These are phyloP conservation scores for Rallus limicola DNA, from an alignment of 2,113 vertebrate genomes.

Conservation along the genomic window DNA sequence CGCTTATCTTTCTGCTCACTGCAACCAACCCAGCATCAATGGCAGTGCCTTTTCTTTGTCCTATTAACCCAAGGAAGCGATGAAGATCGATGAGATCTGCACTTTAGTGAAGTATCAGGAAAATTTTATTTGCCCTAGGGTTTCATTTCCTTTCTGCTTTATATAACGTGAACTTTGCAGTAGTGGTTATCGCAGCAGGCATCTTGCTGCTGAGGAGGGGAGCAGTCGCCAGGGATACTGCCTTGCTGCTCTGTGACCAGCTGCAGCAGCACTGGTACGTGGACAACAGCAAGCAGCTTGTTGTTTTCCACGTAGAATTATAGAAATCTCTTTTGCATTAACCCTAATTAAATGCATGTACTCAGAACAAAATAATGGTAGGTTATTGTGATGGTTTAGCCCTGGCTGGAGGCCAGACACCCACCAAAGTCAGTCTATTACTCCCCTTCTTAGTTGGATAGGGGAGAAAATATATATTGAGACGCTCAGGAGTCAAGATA, in stretches of 20 bases:
- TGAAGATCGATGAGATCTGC: not conserved
- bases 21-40: not conserved
- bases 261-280: not conserved
- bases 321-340: not conserved
- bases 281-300: not conserved
- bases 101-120: not conserved
- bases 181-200: not conserved
- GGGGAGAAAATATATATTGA: no score
- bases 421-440: no score
- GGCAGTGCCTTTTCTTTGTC: not conserved
- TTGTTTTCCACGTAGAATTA: not conserved
- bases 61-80: not conserved
- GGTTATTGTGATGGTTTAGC: not conserved
- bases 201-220: not conserved
- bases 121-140: not conserved
- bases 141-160: not conserved
- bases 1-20: not conserved
- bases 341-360: not conserved
- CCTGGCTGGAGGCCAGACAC: no score
- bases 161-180: not conserved
- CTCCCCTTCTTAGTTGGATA: no score
- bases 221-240: not conserved
- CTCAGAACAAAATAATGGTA: not conserved
- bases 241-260: not conserved
- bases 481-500: no score